phyloP scores from a whole-genome alignment of 2,113 vertebrate genomes.

The Hemiprocne comata region DNA sequence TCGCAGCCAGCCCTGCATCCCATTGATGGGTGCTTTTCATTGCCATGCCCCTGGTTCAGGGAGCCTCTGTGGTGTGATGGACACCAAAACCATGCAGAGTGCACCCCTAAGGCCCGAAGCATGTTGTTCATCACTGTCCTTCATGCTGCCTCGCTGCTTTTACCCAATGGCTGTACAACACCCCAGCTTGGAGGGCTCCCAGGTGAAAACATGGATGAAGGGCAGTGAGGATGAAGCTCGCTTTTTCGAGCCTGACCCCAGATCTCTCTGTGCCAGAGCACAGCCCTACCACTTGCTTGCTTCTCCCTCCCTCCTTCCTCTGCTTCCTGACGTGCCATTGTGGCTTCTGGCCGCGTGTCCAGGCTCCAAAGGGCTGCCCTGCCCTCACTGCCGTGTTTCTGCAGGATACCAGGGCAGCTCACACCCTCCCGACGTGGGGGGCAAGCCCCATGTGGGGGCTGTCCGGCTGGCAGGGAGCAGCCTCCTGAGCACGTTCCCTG shows the following conservation, averaged over 20 bases:
- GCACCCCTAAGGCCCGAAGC: not conserved
- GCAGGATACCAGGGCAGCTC: not conserved
- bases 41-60: rapidly evolving
- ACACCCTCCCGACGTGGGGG: rapidly evolving
- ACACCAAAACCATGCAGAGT: not conserved
- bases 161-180: not conserved
- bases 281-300: not conserved
- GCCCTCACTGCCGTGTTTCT: not conserved
- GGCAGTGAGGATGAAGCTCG: not conserved
- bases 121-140: not conserved
- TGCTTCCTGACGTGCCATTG: rapidly evolving
- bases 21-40: not conserved
- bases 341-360: not conserved
- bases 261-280: not conserved
- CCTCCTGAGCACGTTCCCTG: not conserved
- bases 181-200: not conserved
- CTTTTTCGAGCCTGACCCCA: not conserved
- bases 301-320: not conserved
- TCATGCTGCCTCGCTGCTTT: rapidly evolving
- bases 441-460: rapidly evolving
- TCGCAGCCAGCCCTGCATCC: not conserved
- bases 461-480: not conserved
- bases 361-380: not conserved
- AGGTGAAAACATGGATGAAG: not conserved
- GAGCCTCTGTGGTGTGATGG: not conserved